A percentile compares a stretch with the other conserved stretches of the same genome.
Evolutionary conservation across 2,888 invertebrate species (phyloP).

Genomic region (Pseudoips prasinana): DNA sequence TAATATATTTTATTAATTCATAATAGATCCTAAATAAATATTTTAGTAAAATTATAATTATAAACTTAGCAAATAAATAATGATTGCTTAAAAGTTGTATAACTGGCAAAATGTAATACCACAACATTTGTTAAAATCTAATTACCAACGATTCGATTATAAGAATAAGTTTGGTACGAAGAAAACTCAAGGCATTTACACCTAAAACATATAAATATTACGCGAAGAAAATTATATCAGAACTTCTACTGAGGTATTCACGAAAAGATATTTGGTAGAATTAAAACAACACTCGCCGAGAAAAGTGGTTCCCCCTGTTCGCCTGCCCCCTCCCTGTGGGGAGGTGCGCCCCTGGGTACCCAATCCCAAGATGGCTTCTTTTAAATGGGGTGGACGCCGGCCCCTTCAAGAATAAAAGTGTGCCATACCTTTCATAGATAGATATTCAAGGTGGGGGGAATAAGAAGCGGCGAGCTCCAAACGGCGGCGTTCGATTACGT

Average conservation of each 20-base stretch:
- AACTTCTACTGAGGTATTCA: conserved; percentile 76
- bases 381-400: conserved; percentile 78
- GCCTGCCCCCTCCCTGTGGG: conserved; percentile 41
- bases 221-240: conserved; percentile 75
- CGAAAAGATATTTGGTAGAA: conserved; percentile 81
- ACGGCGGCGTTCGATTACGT: conserved; percentile 66
- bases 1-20: no score
- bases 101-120: conserved; percentile 1
- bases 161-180: conserved; percentile 34
- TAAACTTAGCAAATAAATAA: no score
- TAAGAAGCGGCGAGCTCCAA: conserved; percentile 56
- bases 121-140: conserved; percentile 26
- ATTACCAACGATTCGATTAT: conserved; percentile 35
- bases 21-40: no score
- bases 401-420: conserved; percentile 79
- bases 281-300: conserved; percentile 80
- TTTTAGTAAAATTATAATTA: no score
- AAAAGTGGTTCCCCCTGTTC: conserved; percentile 67
- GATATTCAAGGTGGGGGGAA: conserved; percentile 62
- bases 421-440: conserved; percentile 70
- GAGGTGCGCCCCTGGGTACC: conserved; percentile 48
- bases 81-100: no score
- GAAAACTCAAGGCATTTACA: conserved; percentile 48
- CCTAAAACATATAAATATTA: conserved; percentile 73
- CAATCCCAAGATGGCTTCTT: conserved; percentile 81